Evolutionary conservation across 1,140 invertebrate genomes (phyloP).

Genomic region (Solenopsis fugax): DNA sequence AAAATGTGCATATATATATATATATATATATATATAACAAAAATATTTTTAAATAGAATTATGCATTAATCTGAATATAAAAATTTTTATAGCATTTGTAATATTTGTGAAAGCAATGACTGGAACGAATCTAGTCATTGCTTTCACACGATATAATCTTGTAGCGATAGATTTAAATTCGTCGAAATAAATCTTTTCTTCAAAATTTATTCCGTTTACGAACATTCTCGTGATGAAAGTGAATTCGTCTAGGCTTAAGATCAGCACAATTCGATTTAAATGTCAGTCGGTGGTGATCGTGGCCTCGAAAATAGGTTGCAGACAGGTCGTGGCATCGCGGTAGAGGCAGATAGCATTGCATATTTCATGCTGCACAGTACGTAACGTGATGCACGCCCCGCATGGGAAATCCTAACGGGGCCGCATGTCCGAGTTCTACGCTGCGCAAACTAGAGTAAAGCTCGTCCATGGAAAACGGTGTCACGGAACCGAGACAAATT

Average conservation of each 20-base stretch:
- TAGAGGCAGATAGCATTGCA: constrained; percentile 77
- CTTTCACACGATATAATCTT: too few species aligned
- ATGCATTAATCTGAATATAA: not conserved
- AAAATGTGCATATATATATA: not conserved
- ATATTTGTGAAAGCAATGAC: not conserved
- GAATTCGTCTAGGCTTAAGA: not conserved
- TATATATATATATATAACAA: not conserved
- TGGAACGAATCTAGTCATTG: not conserved
- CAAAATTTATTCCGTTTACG: not conserved
- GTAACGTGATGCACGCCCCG: constrained; percentile 82
- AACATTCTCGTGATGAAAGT: not conserved
- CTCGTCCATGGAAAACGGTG: constrained; percentile 72
- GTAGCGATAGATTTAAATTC: not conserved
- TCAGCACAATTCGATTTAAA: not conserved
- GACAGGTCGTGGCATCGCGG: constrained; percentile 63
- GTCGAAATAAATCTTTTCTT: not conserved
- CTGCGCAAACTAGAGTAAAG: constrained; percentile 61
- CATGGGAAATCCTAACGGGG: constrained; percentile 84
- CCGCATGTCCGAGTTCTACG: constrained; percentile 78
- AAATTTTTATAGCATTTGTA: not conserved
- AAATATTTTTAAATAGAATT: not conserved
- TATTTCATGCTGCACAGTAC: constrained; percentile 81
- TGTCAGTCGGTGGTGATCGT: constrained; percentile 47
- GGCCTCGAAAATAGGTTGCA: constrained; percentile 65
- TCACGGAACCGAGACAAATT: constrained; percentile 52